Conservation (phyloP, 2,113 vertebrate genomes). For the Anoplopoma fimbria region DNA sequence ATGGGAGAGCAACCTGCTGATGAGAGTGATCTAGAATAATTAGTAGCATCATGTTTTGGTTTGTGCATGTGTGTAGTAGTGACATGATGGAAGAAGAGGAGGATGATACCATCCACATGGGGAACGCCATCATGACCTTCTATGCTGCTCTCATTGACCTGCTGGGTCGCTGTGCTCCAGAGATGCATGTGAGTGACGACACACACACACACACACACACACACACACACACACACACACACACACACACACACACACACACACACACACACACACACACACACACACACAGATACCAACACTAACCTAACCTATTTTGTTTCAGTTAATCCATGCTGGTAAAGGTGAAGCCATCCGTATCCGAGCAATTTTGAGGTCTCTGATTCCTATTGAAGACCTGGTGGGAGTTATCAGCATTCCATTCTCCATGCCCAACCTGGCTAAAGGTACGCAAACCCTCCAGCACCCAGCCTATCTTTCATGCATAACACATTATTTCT, state of each 20-base stretch:
- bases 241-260: background rate
- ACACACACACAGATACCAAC: background rate
- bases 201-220: background rate
- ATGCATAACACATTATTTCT: background rate
- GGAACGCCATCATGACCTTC: conserved; percentile 98
- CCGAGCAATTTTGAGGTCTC: conserved; percentile 93
- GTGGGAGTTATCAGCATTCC: conserved; percentile 96
- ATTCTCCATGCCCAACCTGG: conserved; percentile 94
- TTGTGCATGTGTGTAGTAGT: conserved; percentile 75
- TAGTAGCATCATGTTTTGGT: conserved; percentile 18
- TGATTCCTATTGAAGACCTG: conserved; percentile 94
- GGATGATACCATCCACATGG: conserved; percentile 96
- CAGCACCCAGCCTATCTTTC: background rate
- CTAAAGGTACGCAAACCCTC: conserved; percentile 86
- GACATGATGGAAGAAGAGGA: conserved; percentile 89
- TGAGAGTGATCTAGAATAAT: background rate
- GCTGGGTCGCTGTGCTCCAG: conserved; percentile 94
- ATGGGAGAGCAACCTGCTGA: background rate
- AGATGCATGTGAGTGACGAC: conserved; percentile 93
- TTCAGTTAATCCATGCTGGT: conserved; percentile 93
- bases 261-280: background rate
- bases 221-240: background rate
- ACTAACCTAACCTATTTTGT: conserved; percentile 2
- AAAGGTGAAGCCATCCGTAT: conserved; percentile 98
- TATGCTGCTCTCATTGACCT: conserved; percentile 96